Evolutionary conservation across 2,113 vertebrate species (phyloP).

Genomic region (Myotis yumanensis): DNA sequence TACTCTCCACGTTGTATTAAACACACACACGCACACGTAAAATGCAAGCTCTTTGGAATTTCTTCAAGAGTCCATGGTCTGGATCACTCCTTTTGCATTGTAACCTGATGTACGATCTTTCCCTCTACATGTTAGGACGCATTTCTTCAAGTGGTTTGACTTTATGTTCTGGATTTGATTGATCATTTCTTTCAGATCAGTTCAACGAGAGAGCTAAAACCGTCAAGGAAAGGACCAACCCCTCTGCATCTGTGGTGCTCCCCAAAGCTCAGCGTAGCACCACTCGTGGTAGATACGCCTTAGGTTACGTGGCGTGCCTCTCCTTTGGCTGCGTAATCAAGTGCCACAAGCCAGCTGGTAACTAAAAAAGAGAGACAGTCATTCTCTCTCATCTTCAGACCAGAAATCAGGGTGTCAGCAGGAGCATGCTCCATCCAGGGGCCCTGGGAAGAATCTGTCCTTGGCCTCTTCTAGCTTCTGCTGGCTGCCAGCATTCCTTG

Average conservation of each 20-base stretch:
- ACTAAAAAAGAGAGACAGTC: not conserved
- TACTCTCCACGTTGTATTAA: not conserved
- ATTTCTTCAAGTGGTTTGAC: not conserved
- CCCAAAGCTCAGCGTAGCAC: not conserved
- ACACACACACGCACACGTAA: not conserved
- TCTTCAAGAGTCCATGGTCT: not conserved
- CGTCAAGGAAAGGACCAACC: not conserved
- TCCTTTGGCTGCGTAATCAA: not conserved
- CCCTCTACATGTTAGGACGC: not conserved
- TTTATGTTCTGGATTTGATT: constrained; percentile 15
- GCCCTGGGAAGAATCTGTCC: not conserved
- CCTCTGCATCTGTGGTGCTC: not conserved
- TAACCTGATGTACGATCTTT: not conserved
- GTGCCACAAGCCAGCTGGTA: not conserved
- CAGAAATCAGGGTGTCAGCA: not conserved
- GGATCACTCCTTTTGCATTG: not conserved
- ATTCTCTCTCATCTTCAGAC: not conserved
- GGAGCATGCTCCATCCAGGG: not conserved
- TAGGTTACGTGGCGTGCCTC: not conserved
- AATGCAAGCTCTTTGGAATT: constrained; percentile 28
- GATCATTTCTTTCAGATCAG: not conserved
- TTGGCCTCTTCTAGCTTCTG: not conserved
- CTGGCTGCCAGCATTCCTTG: not conserved
- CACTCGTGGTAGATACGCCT: not conserved
- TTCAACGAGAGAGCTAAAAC: not conserved